Percentiles rank a stretch among this genome's conserved stretches.
These are phyloP conservation scores for Scaptomyza hsui DNA, from an alignment of 1,140 invertebrate genomes.

Conservation along the genomic window DNA sequence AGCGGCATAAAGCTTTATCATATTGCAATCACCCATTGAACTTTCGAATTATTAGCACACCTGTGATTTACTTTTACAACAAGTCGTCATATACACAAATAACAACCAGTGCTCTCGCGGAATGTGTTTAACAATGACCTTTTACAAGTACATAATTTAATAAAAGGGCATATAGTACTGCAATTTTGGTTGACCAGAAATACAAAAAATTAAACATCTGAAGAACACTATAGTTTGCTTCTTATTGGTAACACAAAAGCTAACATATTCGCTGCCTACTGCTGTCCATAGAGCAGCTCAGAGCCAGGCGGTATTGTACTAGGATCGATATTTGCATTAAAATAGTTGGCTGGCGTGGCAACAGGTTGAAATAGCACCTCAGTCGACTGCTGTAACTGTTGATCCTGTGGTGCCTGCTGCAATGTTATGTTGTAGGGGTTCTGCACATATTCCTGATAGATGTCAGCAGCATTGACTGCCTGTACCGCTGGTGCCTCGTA, in stretches of 20 bases:
- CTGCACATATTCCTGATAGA: conserved; percentile 84
- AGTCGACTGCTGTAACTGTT: conserved; percentile 10
- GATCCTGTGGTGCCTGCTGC: conserved; percentile 50
- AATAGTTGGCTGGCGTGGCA: conserved; percentile 85
- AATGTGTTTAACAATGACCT: conserved; percentile 23
- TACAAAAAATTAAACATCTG: conserved; percentile 26
- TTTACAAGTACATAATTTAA: background rate
- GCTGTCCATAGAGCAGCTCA: conserved; percentile 86
- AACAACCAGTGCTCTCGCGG: conserved; percentile 16
- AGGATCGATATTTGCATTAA: conserved; percentile 84
- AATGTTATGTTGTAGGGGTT: conserved; percentile 85
- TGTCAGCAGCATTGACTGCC: conserved; percentile 51
- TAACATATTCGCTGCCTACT: conserved; percentile 35
- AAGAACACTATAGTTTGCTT: conserved; percentile 6
- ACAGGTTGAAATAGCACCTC: conserved; percentile 27
- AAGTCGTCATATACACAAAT: conserved; percentile 1
- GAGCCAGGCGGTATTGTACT: conserved; percentile 85
- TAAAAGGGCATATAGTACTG: conserved; percentile 5
- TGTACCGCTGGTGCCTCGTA: conserved; percentile 47
- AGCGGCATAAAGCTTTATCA: conserved; percentile 65
- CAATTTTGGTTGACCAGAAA: conserved; percentile 20
- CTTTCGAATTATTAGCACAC: conserved; percentile 25
- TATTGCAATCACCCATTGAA: conserved; percentile 33
- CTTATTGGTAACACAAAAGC: conserved; percentile 19
- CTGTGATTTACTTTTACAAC: conserved; percentile 2